Evolutionary conservation across 1,140 invertebrate genomes (phyloP).

Genomic region (Sinella curviseta): DNA sequence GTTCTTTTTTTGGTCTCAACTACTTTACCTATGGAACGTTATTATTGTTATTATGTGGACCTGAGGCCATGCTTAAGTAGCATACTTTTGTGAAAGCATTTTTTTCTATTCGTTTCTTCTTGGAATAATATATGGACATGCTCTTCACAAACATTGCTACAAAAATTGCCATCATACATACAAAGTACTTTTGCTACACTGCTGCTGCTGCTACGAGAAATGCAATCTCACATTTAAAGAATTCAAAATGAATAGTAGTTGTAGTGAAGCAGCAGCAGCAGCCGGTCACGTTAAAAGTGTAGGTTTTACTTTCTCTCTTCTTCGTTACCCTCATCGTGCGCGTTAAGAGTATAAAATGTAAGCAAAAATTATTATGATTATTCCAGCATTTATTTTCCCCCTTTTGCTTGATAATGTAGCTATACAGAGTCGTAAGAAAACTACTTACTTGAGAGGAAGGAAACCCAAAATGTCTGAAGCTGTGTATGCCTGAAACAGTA

Average conservation of each 20-base stretch:
- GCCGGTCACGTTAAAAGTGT: too few relatives aligned
- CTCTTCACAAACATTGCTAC: neutral
- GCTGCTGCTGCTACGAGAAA: too few relatives aligned
- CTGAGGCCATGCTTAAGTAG: conserved; percentile 5
- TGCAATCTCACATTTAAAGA: conserved; percentile 13
- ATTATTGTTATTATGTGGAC: neutral
- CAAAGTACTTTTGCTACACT: conserved; percentile 17
- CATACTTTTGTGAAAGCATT: conserved; percentile 3
- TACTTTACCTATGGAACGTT: neutral
- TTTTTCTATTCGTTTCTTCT: neutral
- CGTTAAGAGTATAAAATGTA: neutral
- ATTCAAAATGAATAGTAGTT: conserved; percentile 2
- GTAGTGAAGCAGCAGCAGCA: too few relatives aligned
- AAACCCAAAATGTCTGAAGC: neutral
- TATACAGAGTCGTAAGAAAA: neutral
- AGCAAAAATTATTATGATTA: conserved; percentile 28
- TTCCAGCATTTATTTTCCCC: conserved; percentile 1
- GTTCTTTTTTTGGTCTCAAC: neutral
- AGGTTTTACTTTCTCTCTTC: too few relatives aligned
- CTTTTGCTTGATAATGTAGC: neutral
- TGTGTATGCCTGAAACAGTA: neutral
- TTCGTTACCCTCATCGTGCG: neutral
- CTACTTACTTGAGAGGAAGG: neutral
- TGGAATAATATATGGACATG: neutral
- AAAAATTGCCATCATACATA: neutral